Conservation (phyloP, 2,888 invertebrate genomes). For the Diarsia dahlii region DNA sequence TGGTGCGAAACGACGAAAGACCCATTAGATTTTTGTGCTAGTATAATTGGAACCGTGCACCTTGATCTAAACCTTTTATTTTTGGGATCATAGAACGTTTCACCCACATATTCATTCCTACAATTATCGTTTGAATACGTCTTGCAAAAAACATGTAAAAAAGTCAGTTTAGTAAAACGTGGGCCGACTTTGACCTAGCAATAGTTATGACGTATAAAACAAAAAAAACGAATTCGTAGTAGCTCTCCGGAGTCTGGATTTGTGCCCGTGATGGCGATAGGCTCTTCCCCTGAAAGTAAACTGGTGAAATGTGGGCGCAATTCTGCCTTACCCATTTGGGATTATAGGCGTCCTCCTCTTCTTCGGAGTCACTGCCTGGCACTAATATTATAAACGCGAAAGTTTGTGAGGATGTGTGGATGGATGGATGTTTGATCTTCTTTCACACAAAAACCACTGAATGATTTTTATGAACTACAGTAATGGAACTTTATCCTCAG, state of each 20-base stretch:
- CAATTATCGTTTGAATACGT: constrained; percentile 1
- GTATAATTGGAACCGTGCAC: background rate
- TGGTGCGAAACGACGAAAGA: no score
- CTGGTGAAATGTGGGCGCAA: no score
- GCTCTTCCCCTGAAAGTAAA: no score
- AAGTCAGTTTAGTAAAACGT: background rate
- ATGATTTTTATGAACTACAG: background rate
- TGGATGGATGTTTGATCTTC: background rate
- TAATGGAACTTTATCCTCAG: no score
- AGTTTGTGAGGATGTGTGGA: no score
- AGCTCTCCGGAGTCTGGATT: background rate
- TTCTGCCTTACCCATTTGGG: background rate
- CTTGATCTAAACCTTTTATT: background rate
- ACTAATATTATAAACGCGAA: no score
- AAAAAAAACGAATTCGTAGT: background rate
- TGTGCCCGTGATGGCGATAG: background rate
- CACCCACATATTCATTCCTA: constrained; percentile 5
- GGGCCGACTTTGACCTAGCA: background rate
- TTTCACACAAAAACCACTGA: background rate
- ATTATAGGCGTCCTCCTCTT: background rate
- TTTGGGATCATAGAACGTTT: constrained; percentile 9
- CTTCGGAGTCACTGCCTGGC: background rate
- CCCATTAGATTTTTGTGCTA: no score
- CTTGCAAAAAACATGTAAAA: background rate
- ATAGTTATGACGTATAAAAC: background rate